These are phyloP conservation scores for Myxocyprinus asiaticus DNA, from an alignment of 2,113 vertebrate genomes.

Conservation along the genomic window DNA sequence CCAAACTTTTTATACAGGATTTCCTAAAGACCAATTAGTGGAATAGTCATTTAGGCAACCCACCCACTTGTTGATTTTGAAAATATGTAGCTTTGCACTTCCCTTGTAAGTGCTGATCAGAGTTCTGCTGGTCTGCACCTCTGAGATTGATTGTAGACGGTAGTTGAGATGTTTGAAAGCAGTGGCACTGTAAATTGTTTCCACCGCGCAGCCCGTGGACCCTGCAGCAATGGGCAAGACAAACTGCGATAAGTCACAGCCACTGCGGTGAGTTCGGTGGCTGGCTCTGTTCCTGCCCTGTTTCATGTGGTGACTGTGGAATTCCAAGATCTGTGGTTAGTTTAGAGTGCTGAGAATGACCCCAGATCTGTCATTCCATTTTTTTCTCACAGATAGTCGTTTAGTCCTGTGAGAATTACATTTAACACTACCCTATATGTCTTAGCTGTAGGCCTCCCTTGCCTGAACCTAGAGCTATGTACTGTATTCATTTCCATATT, in stretches of 20 bases:
- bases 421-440: slow-evolving; percentile 33
- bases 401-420: slow-evolving; percentile 47
- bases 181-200: slow-evolving; percentile 56
- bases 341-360: slow-evolving; percentile 50
- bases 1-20: too few relatives aligned
- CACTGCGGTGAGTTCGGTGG: slow-evolving; percentile 60
- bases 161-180: slow-evolving; percentile 40
- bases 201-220: slow-evolving; percentile 45
- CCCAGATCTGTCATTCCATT: neutral
- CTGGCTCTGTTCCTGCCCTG: slow-evolving; percentile 51
- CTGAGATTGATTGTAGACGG: slow-evolving; percentile 21
- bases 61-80: too few relatives aligned
- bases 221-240: slow-evolving; percentile 56
- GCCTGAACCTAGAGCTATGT: neutral
- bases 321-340: slow-evolving; percentile 59
- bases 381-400: slow-evolving; percentile 40
- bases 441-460: slow-evolving; percentile 40
- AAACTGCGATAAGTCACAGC: slow-evolving; percentile 64
- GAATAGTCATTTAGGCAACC: too few relatives aligned
- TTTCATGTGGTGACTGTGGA: slow-evolving; percentile 61
- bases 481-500: slow-evolving; percentile 24
- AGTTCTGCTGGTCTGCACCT: neutral
- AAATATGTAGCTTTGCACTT: too few relatives aligned
- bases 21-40: too few relatives aligned
- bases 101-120: too few relatives aligned